These are phyloP conservation scores for Platanista minor DNA, from an alignment of 2,113 vertebrate genomes.

Conservation along the genomic window DNA sequence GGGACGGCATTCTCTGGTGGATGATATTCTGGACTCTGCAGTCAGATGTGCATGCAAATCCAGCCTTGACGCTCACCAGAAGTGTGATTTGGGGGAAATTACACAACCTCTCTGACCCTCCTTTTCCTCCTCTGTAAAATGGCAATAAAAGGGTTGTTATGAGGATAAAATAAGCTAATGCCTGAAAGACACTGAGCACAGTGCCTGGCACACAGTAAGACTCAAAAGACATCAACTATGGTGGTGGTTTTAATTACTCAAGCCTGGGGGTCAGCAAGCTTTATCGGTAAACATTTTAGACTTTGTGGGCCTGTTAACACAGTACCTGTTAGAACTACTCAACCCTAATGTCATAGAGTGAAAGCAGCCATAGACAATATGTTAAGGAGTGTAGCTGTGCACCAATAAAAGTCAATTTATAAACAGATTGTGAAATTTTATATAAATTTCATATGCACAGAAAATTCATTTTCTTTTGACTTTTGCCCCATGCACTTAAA, in stretches of 20 bases:
- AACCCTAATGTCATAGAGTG: accelerated
- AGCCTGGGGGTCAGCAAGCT: neutral
- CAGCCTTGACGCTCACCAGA: neutral
- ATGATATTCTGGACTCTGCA: neutral
- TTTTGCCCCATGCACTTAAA: neutral
- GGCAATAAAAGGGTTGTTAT: neutral
- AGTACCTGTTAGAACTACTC: neutral
- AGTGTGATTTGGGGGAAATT: neutral
- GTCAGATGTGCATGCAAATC: neutral
- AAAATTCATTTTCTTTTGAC: neutral
- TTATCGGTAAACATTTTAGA: neutral
- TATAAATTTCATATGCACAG: neutral
- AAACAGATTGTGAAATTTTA: neutral
- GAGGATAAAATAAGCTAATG: neutral
- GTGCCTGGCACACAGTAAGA: neutral
- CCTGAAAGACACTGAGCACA: too few species aligned
- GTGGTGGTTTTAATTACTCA: neutral
- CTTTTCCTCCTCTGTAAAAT: neutral
- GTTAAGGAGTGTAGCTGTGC: neutral
- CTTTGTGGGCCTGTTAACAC: neutral
- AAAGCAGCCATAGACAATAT: neutral
- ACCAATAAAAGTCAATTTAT: neutral
- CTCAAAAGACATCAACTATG: neutral
- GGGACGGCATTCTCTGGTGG: neutral
- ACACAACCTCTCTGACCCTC: neutral